phyloP scores from a whole-genome alignment of 2,888 invertebrate genomes.

The Phengaris arion region DNA sequence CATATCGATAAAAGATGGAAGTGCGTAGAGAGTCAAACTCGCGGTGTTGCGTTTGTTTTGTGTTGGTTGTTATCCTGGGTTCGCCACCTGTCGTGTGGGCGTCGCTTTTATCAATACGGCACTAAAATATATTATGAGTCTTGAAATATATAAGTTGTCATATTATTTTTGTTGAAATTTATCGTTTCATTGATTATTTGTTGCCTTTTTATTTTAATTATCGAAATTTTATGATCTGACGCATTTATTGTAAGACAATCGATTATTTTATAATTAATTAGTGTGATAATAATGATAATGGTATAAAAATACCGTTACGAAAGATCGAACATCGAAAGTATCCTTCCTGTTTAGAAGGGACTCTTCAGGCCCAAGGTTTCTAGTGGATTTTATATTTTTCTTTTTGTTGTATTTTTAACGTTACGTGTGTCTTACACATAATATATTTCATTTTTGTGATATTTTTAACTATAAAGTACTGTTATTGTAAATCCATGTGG shows the following conservation, averaged over 20 bases:
- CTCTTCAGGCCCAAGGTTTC: slow-evolving; percentile 78
- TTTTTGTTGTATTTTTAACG: slow-evolving; percentile 80
- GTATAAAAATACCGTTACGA: slow-evolving; percentile 78
- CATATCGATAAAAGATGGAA: slow-evolving; percentile 80
- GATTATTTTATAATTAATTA: slow-evolving; percentile 79
- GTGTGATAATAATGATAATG: slow-evolving; percentile 78
- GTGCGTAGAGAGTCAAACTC: slow-evolving; percentile 78
- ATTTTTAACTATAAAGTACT: slow-evolving; percentile 81
- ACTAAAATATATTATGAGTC: slow-evolving; percentile 58
- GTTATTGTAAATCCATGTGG: slow-evolving; percentile 79
- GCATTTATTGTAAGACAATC: slow-evolving; percentile 80
- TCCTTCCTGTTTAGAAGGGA: slow-evolving; percentile 80
- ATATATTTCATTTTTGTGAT: slow-evolving; percentile 81
- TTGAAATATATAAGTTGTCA: slow-evolving; percentile 73
- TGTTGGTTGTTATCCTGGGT: slow-evolving; percentile 65
- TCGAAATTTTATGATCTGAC: slow-evolving; percentile 80
- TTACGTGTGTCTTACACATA: slow-evolving; percentile 81
- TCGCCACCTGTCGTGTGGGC: slow-evolving; percentile 50
- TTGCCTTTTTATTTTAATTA: slow-evolving; percentile 73
- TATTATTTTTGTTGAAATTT: slow-evolving; percentile 76
- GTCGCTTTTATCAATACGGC: slow-evolving; percentile 80
- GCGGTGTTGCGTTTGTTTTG: slow-evolving; percentile 68
- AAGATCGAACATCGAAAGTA: slow-evolving; percentile 80
- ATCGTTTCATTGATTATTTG: slow-evolving; percentile 77
- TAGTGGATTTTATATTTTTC: slow-evolving; percentile 79